A percentile compares a stretch with the other conserved stretches of the same genome.
Conservation (phyloP, 2,888 invertebrate species). For the Drosophila algonquin region DNA sequence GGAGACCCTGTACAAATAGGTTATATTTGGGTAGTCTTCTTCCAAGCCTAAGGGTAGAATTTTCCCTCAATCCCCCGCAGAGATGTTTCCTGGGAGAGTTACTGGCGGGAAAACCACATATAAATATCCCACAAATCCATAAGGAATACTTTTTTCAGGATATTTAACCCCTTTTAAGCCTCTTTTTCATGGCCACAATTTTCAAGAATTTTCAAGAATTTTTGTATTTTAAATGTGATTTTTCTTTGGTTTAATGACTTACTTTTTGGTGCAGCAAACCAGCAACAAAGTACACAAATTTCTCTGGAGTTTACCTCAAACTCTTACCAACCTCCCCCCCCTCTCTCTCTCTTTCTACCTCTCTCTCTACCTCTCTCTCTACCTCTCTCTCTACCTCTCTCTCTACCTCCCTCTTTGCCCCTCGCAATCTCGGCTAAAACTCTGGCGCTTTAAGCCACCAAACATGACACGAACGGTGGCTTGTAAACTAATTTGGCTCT, state of each 20-base stretch:
- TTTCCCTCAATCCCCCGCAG: too few relatives aligned
- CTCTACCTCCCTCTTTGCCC: not conserved
- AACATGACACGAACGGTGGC: slow-evolving; percentile 20
- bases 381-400: not conserved
- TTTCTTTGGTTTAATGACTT: not conserved
- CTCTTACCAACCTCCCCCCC: too few relatives aligned
- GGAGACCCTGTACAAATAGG: too few relatives aligned
- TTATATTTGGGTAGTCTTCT: too few relatives aligned
- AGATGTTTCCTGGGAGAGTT: too few relatives aligned
- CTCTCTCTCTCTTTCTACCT: not conserved
- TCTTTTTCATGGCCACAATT: not conserved
- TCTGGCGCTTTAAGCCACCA: not conserved
- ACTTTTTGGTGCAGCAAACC: too few relatives aligned
- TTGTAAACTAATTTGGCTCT: slow-evolving; percentile 38
- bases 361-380: too few relatives aligned
- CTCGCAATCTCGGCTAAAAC: not conserved
- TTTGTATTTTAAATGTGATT: not conserved
- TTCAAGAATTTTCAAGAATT: too few relatives aligned
- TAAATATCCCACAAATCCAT: not conserved
- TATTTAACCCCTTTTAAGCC: not conserved
- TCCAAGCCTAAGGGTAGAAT: too few relatives aligned
- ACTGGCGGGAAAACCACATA: too few relatives aligned
- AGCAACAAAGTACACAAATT: too few relatives aligned
- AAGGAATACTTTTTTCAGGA: not conserved
- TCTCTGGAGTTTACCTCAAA: not conserved